Percentiles rank a stretch among this genome's conserved stretches.
These are phyloP conservation scores for Brachyhypopomus gauderio DNA, from an alignment of 2,113 vertebrate species.

Conservation along the genomic window DNA sequence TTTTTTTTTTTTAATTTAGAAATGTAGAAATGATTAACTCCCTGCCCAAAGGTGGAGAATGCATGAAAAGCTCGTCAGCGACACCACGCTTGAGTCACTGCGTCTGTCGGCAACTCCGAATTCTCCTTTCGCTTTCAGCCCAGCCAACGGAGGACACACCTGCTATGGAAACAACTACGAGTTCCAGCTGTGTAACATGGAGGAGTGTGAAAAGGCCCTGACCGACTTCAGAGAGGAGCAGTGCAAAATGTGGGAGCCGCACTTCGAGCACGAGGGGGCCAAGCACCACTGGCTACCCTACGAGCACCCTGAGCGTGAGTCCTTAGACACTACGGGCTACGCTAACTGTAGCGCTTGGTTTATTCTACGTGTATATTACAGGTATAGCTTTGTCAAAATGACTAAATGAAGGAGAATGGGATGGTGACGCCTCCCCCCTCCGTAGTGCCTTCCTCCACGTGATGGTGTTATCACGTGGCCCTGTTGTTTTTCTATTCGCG, in stretches of 20 bases:
- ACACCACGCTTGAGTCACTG: no score
- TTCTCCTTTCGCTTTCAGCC: slow-evolving; percentile 70
- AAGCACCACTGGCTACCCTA: slow-evolving; percentile 95
- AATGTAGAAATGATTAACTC: no score
- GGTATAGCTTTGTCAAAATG: background rate
- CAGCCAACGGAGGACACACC: slow-evolving; percentile 89
- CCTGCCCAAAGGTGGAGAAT: no score
- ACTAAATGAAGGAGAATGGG: no score
- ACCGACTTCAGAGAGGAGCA: slow-evolving; percentile 95
- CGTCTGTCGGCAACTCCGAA: background rate
- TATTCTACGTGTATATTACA: background rate
- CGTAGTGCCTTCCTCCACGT: no score
- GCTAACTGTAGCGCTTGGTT: background rate
- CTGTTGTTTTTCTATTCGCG: no score
- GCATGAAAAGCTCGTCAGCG: background rate
- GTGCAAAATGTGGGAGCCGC: slow-evolving; percentile 87
- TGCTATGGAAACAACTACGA: slow-evolving; percentile 90
- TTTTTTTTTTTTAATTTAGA: no score
- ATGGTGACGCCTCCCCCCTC: no score
- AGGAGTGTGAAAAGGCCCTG: slow-evolving; percentile 80
- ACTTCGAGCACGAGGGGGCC: slow-evolving; percentile 83
- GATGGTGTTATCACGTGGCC: no score
- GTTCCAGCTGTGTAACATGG: slow-evolving; percentile 88
- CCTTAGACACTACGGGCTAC: background rate
- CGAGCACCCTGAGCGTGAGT: slow-evolving; percentile 87